Base-by-base conservation (phyloP, 37 sponge, comb jelly and placozoan genomes). In the Spongilla lacustris region DNA sequence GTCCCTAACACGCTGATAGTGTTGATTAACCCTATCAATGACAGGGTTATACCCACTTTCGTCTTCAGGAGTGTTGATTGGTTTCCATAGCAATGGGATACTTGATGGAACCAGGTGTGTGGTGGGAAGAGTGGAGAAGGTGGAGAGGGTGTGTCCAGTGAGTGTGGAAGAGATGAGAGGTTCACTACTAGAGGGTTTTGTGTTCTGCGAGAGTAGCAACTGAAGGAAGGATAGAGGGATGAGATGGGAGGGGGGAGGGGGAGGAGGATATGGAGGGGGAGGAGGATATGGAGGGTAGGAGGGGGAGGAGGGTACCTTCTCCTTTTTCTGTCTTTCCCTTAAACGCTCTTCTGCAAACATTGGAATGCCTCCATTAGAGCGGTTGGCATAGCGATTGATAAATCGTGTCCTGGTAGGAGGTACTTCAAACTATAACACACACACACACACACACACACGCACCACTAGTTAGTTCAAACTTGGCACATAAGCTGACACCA, bases 311-410 rank as follows among this genome's bases (percentile, higher is more conserved):
- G 24, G 34, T 29, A n/a, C 50, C 19, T 66, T 11, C 69, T 76
- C 84, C 77, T 84, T 90, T 37, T 84, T 82, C 38, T 27, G 36
- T 48, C 90, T 79, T 50, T 90, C 90, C 71, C 75, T 80, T 22
- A 72, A n/a, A 27, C 90, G 50, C 71, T 90, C 90, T 37, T 90
- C 90, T 46, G 90, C 76, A 73, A 85, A 90, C 75, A 84, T 85
- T 24, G 90, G 90, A 27, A 90, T 90, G 1, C 90, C 90, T 66
- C 85, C 85, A 84, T 90, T 90, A 23, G 85, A 85, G 10, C 90
- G 81, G 36, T 84, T 66, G 28, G 75, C 67, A 75, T 90, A 90
- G 66, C 79, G 78, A 69, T 84, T 90, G 0, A 90, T 81, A 85
- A 90, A 90, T 69, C 73, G 77, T 84, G 84, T 84, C 10, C 35